These are phyloP conservation scores for Natrix natrix DNA, from an alignment of 2,797 vertebrate species.

Conservation along the genomic window DNA sequence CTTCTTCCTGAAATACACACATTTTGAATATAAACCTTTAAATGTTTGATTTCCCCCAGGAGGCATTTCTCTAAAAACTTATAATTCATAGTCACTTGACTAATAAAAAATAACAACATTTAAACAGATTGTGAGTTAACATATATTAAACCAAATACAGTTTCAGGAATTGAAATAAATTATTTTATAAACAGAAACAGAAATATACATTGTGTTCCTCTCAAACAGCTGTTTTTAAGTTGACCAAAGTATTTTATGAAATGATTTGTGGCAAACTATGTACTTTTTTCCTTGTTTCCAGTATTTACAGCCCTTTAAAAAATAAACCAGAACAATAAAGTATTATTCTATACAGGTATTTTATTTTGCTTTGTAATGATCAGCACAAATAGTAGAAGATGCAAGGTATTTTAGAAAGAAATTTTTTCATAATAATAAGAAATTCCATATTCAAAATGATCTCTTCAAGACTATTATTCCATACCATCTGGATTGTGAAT, in stretches of 20 bases:
- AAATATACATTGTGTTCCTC: neutral
- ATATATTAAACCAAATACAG: conserved; percentile 26
- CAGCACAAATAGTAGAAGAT: neutral
- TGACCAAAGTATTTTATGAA: neutral
- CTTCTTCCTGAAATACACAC: conserved; percentile 4
- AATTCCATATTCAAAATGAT: neutral
- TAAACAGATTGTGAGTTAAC: conserved; percentile 41
- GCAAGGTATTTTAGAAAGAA: neutral
- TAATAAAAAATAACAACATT: conserved; percentile 40
- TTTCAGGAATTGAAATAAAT: conserved; percentile 37
- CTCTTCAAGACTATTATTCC: neutral
- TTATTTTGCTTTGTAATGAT: neutral
- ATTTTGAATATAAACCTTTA: conserved; percentile 36
- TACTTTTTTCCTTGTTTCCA: neutral
- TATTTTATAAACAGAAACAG: conserved; percentile 20
- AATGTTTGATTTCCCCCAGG: conserved; percentile 1
- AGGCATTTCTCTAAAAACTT: conserved; percentile 17
- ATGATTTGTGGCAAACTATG: neutral
- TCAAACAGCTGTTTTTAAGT: neutral
- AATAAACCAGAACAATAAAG: neutral
- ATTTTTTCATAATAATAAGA: neutral
- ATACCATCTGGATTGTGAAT: neutral
- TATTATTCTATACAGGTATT: neutral
- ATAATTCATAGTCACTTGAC: conserved; percentile 25
- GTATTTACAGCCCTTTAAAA: neutral